Base-by-base conservation (phyloP, 2,797 vertebrate species). In the Gouania willdenowi region DNA sequence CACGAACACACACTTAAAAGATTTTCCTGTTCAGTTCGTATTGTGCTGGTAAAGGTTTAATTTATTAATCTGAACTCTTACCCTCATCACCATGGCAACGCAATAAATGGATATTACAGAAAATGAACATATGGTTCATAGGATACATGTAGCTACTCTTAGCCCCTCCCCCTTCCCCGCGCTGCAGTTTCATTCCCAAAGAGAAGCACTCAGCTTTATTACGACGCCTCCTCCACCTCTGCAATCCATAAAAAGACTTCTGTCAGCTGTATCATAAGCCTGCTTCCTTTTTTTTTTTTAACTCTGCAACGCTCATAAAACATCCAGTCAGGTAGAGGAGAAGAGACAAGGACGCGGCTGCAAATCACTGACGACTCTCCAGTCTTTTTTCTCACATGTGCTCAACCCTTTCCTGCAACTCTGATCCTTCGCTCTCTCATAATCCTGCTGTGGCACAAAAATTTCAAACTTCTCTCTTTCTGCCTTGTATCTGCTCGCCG, bases 141-240 rank as follows among this genome's bases (percentile, higher is more conserved):
- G n/a, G n/a, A n/a, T n/a, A n/a, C n/a, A n/a, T n/a, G n/a, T n/a
- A n/a, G n/a, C n/a, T n/a, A n/a, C n/a, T n/a, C 54, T 16, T 29
- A 28, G 22, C 22, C 34, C 30, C 39, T 30, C 24, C 46, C 50
- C 42, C 37, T 45, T 51, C 41, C 39, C 19, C 15, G 30, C 26
- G n/a, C 47, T 25, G 60, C 60, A 69, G 63, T 62, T 72, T 76
- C 66, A 66, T 82, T 85, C 74, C 74, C 75, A 66, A 41, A 82
- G 71, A 73, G 77, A 81, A 74, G 85, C 86, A 87, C 87, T 89
- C 83, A 85, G 84, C 79, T 83, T 87, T 88, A 88, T 90, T 87
- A 75, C 59, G 36, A 14, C 25, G 43, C 45, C 41, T 27, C 39
- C 47, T 23, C 20, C 30, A 57, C 62, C 73, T 50, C 71, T 49